Evolutionary conservation across 2,888 invertebrate genomes (phyloP).

Genomic region (Idaea dimidiata): DNA sequence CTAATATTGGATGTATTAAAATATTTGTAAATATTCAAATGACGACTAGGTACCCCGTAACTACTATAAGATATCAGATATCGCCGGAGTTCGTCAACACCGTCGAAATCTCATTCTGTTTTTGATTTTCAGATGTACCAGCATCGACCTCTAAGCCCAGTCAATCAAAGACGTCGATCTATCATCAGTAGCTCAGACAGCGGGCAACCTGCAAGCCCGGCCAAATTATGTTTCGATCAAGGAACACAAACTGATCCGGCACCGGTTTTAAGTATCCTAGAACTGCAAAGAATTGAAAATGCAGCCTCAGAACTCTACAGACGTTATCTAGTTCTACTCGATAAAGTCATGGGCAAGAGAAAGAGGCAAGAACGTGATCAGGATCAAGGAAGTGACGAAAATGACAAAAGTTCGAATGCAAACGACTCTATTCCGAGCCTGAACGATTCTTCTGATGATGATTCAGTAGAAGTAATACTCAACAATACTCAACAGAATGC

Average conservation of each 20-base stretch:
- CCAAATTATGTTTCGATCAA: conserved; percentile 42
- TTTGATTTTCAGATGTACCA: conserved; percentile 6
- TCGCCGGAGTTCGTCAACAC: conserved; percentile 14
- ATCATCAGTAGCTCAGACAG: conserved; percentile 42
- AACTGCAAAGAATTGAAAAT: conserved; percentile 43
- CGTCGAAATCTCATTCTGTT: conserved; percentile 3
- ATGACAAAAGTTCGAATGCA: conserved; percentile 5
- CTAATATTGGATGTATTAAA: no score
- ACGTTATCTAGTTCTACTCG: conserved; percentile 37
- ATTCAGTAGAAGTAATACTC: not conserved
- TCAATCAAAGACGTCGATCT: conserved; percentile 30
- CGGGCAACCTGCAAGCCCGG: conserved; percentile 16
- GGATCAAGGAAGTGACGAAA: conserved; percentile 13
- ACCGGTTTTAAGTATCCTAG: not conserved
- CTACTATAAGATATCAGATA: not conserved
- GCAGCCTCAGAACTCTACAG: conserved; percentile 40
- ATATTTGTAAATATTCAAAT: no score
- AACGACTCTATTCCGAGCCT: not conserved
- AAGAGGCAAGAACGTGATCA: conserved; percentile 4
- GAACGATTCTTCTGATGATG: not conserved
- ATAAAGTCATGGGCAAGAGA: not conserved
- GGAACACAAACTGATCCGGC: conserved; percentile 54
- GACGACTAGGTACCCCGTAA: no score
- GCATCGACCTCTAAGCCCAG: conserved; percentile 12
- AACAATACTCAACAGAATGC: not conserved